These are phyloP conservation scores for Drosophila suboccidentalis DNA, from an alignment of 2,888 invertebrate genomes.

Conservation along the genomic window DNA sequence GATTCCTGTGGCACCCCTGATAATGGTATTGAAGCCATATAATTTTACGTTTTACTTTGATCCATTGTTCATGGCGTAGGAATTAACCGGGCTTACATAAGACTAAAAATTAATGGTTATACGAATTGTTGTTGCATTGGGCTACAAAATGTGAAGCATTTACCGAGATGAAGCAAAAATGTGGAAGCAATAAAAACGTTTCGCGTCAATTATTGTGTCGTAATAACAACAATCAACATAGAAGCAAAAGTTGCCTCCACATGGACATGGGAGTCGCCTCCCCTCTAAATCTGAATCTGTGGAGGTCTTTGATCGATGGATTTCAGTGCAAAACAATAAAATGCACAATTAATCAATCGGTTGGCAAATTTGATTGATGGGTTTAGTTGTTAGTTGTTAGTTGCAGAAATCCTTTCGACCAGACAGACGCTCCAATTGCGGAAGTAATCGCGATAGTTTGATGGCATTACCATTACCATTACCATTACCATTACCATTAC, in stretches of 20 bases:
- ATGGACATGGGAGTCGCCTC: not conserved
- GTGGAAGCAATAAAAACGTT: conserved; percentile 70
- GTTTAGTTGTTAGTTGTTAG: conserved; percentile 59
- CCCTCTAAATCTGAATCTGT: not conserved
- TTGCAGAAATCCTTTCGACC: conserved; percentile 36
- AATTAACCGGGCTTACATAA: conserved; percentile 26
- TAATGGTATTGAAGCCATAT: conserved; percentile 36
- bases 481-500: conserved; percentile 41
- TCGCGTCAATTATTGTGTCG: conserved; percentile 79
- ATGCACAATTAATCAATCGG: conserved; percentile 76
- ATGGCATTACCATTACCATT: conserved; percentile 40
- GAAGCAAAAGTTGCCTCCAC: conserved; percentile 10
- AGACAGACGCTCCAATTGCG: conserved; percentile 17
- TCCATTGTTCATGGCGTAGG: conserved; percentile 7
- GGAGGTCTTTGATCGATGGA: conserved; percentile 66
- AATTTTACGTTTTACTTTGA: conserved; percentile 25
- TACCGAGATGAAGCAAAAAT: conserved; percentile 19
- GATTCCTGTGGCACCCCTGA: no score
- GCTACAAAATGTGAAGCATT: conserved; percentile 37
- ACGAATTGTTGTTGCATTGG: conserved; percentile 22
- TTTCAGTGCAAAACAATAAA: conserved; percentile 74
- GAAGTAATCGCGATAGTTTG: conserved; percentile 49
- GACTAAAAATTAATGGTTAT: conserved; percentile 44
- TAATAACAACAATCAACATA: conserved; percentile 79
- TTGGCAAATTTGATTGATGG: conserved; percentile 72